Conservation (phyloP, 2,888 invertebrate genomes). For the Eilema sororculum region DNA sequence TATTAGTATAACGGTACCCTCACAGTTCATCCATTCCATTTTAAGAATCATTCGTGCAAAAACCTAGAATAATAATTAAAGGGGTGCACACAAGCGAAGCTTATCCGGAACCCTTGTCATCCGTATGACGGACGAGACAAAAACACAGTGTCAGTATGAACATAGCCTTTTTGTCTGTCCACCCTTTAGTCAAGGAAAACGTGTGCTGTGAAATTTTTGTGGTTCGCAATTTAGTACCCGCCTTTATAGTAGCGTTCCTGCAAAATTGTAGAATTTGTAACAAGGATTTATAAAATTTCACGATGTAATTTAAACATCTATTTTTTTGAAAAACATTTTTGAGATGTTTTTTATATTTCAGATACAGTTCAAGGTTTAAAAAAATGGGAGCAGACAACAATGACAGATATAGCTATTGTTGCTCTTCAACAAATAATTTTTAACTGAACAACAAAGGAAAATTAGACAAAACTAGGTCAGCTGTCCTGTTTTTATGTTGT, state of each 20-base stretch:
- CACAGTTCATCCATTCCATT: conserved; percentile 57
- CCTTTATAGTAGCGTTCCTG: conserved; percentile 47
- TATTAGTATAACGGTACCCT: conserved; percentile 39
- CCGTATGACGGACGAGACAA: conserved; percentile 67
- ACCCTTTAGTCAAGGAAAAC: conserved; percentile 56
- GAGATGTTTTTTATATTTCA: not conserved
- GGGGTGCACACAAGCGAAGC: conserved; percentile 58
- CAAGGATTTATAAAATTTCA: conserved; percentile 25
- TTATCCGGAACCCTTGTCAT: conserved; percentile 66
- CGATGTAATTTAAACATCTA: conserved; percentile 22
- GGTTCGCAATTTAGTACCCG: conserved; percentile 58
- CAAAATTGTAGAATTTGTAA: conserved; percentile 44
- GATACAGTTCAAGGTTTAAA: not conserved
- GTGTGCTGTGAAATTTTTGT: conserved; percentile 63
- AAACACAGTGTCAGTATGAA: conserved; percentile 62
- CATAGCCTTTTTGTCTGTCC: conserved; percentile 63
- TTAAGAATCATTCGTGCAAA: conserved; percentile 63
- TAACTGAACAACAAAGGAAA: not conserved
- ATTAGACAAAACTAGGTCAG: not conserved
- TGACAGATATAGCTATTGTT: not conserved
- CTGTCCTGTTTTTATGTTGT: conserved; percentile 1
- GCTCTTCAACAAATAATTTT: conserved; percentile 2
- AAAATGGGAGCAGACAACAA: not conserved
- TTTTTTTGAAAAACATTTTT: conserved; percentile 7
- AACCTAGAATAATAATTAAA: conserved; percentile 70